Base-by-base conservation (phyloP, 2,888 invertebrate species). In the Amblyjoppa fuscipennis region DNA sequence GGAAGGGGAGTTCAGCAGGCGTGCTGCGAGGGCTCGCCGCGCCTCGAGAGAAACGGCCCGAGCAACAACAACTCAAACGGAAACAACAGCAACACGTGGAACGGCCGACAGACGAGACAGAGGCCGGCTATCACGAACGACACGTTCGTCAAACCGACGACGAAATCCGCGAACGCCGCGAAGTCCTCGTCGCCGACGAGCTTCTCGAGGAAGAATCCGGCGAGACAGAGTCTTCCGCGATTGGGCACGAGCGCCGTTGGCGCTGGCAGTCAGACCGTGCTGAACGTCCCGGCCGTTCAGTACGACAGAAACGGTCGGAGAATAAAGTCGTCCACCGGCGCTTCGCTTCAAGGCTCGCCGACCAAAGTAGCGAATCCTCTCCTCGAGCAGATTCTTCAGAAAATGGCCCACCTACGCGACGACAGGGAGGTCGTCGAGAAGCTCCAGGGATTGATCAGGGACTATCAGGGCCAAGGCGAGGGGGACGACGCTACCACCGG, bases 361-460 rank as follows among this genome's bases (percentile, higher is more conserved):
- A 95, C 96, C 82, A 96, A 96, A 93, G 94, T 95, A 83, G 93
- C 96, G 45, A 96, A 96, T 81, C 96, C 97, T 5, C 93, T 97
- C 66, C 96, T 96, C 31, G 96, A 97, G 91, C 97, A 97, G 92
- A 96, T 97, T 45, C 93, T 97, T 2, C 95, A 96, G 88, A 96
- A 97, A 38, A 96, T 97, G 4, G 96, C 96, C 90, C 96, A 96
- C 3, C 96, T 96, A 0, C 96, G 96, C 91, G 97, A 97, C 89
- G 97, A 98, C 90, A 96, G 96, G 5, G 95, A 96, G 87, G 96
- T 97, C 79, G 94, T 97, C 34, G 96, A 96, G 89, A 97, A 97
- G 92, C 96, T 98, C 94, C 97, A 97, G 91, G 96, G 96, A 83
- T 92, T 96, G 53, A 92, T 96, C n/a, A 95, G 95, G 59, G 95